A percentile compares a stretch with the other conserved stretches of the same genome.
Conservation (phyloP, 2,888 invertebrate genomes). For the Brachypalpus laphriformis region DNA sequence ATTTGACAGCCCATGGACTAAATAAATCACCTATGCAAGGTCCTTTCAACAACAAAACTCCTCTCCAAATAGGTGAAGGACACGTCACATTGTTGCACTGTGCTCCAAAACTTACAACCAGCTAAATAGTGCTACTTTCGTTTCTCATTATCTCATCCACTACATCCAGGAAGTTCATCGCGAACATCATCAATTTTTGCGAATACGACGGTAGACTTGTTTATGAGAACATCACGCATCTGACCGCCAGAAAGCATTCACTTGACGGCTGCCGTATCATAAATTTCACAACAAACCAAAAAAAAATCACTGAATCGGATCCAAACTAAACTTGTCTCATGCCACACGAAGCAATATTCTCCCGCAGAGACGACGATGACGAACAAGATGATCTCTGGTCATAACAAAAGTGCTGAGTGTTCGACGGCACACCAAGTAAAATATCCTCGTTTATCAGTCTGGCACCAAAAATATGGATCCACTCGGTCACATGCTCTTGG, state of each 20-base stretch:
- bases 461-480: constrained; percentile 57
- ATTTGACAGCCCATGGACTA: not conserved
- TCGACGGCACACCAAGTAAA: constrained; percentile 40
- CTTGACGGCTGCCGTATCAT: constrained; percentile 31
- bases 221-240: constrained; percentile 14
- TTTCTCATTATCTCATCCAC: not conserved
- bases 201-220: constrained; percentile 12
- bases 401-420: constrained; percentile 47
- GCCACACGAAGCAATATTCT: constrained; percentile 15
- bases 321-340: constrained; percentile 17
- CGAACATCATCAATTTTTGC: constrained; percentile 1
- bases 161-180: constrained; percentile 21
- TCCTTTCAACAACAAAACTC: not conserved
- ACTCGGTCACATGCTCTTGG: constrained; percentile 23
- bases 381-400: constrained; percentile 56
- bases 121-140: not conserved
- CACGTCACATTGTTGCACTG: not conserved
- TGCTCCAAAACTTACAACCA: not conserved
- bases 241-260: constrained; percentile 22
- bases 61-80: not conserved
- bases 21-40: not conserved
- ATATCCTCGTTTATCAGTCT: constrained; percentile 62
- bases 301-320: not conserved
- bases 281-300: constrained; percentile 32
- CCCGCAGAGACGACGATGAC: constrained; percentile 30